These are phyloP conservation scores for Parasteatoda tepidariorum DNA, from an alignment of 1,140 invertebrate genomes.

Conservation along the genomic window DNA sequence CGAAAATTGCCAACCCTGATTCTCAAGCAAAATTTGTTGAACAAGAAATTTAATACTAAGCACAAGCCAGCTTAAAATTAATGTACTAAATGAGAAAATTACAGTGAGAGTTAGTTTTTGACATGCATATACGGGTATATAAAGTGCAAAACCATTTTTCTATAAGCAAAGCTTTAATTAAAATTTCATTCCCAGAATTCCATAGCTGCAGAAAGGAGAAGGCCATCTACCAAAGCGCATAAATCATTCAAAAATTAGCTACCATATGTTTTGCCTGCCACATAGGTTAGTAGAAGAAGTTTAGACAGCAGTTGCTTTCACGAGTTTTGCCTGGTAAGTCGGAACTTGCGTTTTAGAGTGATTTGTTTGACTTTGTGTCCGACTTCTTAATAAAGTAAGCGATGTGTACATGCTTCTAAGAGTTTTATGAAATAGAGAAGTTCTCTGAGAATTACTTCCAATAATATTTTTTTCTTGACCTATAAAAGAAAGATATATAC, in stretches of 20 bases:
- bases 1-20: too few relatives aligned
- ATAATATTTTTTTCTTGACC: background rate
- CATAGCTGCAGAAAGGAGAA: background rate
- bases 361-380: conserved; percentile 2
- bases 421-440: background rate
- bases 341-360: conserved; percentile 32
- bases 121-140: too few relatives aligned
- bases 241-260: background rate
- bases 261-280: background rate
- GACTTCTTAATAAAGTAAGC: conserved; percentile 1
- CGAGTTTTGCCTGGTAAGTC: conserved; percentile 29
- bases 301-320: conserved; percentile 30
- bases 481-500: background rate
- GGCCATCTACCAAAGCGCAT: background rate
- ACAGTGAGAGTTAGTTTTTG: too few relatives aligned
- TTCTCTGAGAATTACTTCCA: background rate
- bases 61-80: too few relatives aligned
- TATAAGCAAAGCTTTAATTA: conserved; percentile 1
- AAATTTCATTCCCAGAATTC: background rate
- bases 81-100: too few relatives aligned
- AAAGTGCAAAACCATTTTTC: too few relatives aligned
- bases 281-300: background rate
- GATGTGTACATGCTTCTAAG: conserved; percentile 2
- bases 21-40: too few relatives aligned
- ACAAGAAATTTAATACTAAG: too few relatives aligned